These are phyloP conservation scores for Alligator sinensis DNA, from an alignment of 2,113 vertebrate species.

Conservation along the genomic window DNA sequence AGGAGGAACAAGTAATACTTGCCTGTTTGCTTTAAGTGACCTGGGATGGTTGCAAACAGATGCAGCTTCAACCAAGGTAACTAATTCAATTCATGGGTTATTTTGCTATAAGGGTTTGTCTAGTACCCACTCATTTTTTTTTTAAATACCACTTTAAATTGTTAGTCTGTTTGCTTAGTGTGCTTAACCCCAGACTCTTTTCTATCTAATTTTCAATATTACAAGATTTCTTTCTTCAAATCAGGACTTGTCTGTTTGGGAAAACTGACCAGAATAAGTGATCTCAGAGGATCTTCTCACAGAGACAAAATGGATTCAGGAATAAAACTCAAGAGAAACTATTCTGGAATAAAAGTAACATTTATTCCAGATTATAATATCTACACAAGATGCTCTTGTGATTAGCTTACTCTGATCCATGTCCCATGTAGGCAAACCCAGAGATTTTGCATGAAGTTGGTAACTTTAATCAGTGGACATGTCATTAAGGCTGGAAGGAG, in stretches of 20 bases:
- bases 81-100: too few species aligned
- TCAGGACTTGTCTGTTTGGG: neutral
- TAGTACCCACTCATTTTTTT: too few species aligned
- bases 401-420: neutral
- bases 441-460: accelerated
- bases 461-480: neutral
- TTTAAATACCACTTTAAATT: too few species aligned
- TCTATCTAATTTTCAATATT: neutral
- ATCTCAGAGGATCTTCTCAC: neutral
- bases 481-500: neutral
- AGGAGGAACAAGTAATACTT: too few species aligned
- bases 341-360: neutral
- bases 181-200: neutral
- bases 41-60: too few species aligned
- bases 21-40: too few species aligned
- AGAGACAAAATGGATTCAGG: neutral
- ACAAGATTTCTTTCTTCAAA: neutral
- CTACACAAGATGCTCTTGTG: accelerated
- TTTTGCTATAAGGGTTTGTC: too few species aligned
- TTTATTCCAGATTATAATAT: neutral
- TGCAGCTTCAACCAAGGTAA: too few species aligned
- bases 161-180: too few species aligned
- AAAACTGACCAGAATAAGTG: neutral
- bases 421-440: accelerated
- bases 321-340: accelerated